Evolutionary conservation across 2,113 vertebrate species (phyloP).

Genomic region (Serilophus lunatus): DNA sequence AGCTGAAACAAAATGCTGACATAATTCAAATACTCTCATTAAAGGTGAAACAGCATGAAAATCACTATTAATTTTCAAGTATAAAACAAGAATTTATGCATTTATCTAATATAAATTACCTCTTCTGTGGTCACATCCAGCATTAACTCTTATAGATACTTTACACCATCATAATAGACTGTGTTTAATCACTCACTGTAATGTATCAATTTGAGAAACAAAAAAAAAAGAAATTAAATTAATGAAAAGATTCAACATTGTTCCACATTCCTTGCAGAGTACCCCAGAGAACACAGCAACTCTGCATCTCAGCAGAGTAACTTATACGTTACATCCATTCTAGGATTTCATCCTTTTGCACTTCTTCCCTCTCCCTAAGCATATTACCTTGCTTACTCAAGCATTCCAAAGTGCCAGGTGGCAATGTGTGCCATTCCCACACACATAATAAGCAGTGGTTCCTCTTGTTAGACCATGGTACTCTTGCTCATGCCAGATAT

Average conservation of each 20-base stretch:
- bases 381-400: not conserved
- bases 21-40: not conserved
- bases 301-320: not conserved
- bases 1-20: not conserved
- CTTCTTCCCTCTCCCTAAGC: not conserved
- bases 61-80: slow-evolving; percentile 2
- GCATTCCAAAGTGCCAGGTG: not conserved
- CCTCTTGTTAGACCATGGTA: not conserved
- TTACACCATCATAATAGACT: not conserved
- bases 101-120: not conserved
- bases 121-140: not conserved
- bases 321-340: not conserved
- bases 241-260: not conserved
- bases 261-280: not conserved
- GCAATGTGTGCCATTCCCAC: not conserved
- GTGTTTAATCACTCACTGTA: not conserved
- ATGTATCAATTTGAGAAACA: not conserved
- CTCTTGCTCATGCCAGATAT: not conserved
- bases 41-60: not conserved
- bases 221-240: not conserved
- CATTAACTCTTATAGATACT: not conserved
- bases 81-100: not conserved
- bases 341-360: not conserved
- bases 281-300: not conserved
- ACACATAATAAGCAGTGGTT: accelerated